Conservation (phyloP, 2,113 vertebrate species). For the Fulica atra region DNA sequence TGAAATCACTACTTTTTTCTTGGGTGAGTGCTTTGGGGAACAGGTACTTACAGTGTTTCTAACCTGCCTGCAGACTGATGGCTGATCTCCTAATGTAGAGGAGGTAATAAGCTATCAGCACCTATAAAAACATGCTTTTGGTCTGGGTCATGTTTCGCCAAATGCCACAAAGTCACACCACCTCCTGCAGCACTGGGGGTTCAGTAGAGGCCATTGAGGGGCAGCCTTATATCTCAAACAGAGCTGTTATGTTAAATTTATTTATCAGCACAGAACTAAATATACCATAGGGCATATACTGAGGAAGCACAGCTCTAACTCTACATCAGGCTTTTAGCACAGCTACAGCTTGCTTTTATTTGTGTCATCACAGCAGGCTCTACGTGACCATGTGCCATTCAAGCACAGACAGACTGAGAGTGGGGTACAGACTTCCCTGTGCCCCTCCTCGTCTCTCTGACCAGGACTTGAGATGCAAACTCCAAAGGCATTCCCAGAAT, state of each 20-base stretch:
- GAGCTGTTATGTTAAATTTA: not conserved
- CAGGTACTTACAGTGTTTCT: not conserved
- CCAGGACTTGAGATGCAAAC: not conserved
- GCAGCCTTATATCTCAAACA: not conserved
- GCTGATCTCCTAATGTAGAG: not conserved
- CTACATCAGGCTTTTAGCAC: not conserved
- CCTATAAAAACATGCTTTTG: not conserved
- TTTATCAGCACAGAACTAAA: not conserved
- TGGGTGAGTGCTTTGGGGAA: not conserved
- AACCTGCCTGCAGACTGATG: not conserved
- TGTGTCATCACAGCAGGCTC: not conserved
- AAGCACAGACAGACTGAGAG: not conserved
- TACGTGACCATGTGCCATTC: not conserved
- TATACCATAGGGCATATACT: not conserved
- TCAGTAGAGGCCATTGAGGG: not conserved
- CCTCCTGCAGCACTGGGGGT: not conserved
- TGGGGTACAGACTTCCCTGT: not conserved
- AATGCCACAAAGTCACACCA: not conserved
- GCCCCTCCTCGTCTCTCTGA: not conserved
- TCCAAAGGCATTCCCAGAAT: not conserved
- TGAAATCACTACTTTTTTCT: not conserved
- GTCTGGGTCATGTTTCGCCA: not conserved
- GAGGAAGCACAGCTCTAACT: not conserved
- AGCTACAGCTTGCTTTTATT: not conserved
- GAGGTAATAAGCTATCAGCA: not conserved